These are phyloP conservation scores for Lasiurus borealis DNA, from an alignment of 2,113 vertebrate species.

Conservation along the genomic window DNA sequence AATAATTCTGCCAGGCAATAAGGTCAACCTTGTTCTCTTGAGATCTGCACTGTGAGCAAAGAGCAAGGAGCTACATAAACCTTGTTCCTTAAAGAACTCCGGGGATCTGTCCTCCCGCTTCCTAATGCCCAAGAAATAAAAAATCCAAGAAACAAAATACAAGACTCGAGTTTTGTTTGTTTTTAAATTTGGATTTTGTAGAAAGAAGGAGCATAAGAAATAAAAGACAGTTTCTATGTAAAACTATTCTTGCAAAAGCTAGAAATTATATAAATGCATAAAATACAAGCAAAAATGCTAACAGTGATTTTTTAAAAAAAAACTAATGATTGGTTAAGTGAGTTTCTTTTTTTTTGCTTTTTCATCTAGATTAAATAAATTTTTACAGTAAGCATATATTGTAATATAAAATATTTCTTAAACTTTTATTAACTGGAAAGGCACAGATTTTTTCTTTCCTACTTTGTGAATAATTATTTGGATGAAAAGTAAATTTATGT, in stretches of 20 bases:
- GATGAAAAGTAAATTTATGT: conserved; percentile 28
- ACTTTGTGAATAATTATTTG: conserved; percentile 49
- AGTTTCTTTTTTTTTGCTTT: background rate
- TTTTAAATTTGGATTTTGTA: background rate
- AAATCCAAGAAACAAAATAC: conserved; percentile 4
- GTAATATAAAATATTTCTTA: conserved; percentile 26
- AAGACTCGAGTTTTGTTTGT: background rate
- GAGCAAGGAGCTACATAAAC: conserved; percentile 76
- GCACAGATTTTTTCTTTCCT: background rate
- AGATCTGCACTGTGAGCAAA: conserved; percentile 72
- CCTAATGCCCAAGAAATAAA: background rate
- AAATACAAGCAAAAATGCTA: conserved; percentile 1
- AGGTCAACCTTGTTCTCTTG: conserved; percentile 80
- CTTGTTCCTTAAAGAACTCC: conserved; percentile 54
- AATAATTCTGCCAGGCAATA: conserved; percentile 86
- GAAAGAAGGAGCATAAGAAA: background rate
- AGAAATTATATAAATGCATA: background rate
- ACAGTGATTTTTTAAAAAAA: background rate
- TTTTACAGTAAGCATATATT: background rate
- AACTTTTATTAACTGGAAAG: conserved; percentile 18
- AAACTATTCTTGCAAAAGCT: conserved; percentile 41
- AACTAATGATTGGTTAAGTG: background rate
- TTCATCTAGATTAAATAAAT: background rate
- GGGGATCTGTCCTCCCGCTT: conserved; percentile 42
- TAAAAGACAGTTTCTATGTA: background rate